Base-by-base conservation (phyloP, 2,113 vertebrate genomes). In the Gambusia holbrooki region DNA sequence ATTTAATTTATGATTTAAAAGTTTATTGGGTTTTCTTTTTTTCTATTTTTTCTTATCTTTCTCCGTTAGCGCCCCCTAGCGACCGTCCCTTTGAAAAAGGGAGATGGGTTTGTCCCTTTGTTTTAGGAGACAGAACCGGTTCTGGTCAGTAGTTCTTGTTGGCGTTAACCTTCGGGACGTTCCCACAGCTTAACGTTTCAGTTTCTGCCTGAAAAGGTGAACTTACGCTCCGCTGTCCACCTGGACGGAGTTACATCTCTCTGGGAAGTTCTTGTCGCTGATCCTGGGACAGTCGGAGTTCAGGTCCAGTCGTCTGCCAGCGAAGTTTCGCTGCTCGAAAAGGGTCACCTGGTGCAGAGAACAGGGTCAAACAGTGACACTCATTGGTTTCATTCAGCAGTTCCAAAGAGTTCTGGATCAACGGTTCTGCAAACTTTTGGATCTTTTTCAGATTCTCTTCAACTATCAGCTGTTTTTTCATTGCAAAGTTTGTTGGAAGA, bases 221-320 rank as follows among this genome's bases (percentile, higher is more conserved):
- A 95, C 94, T 92, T 88, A 95, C 94, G 90, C 94, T 90, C 94
- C 94, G 66, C 90, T 93, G 80, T 95, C 94, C 87, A 95, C 93
- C 82, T 94, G 94, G 80, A 95, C 94, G 62, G 95, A 95, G 89
- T 95, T 95, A 69, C 95, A 95, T 95, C 89, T 93, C 77, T 95
- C 94, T 1, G 94, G 91, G 85, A 95, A 95, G 92, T 92, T 95
- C 84, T 92, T 94, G 61, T 95, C 94, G 3, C 90, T 93, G 70
- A 95, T 27, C 74, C 91, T 86, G 66, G 89, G 62, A 64, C 94
- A 95, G 90, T 95, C 94, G 1, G 93, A 89, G 62, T 83, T 95
- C 80, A 95, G 92, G 84, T 95, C 94, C 90, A 95, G 88, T 1
- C 92, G 89, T 2, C 92, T 79, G 58, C 95, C 95, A 4, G 94